These are phyloP conservation scores for Coelopa pilipes DNA, from an alignment of 2,888 invertebrate genomes.

Conservation along the genomic window DNA sequence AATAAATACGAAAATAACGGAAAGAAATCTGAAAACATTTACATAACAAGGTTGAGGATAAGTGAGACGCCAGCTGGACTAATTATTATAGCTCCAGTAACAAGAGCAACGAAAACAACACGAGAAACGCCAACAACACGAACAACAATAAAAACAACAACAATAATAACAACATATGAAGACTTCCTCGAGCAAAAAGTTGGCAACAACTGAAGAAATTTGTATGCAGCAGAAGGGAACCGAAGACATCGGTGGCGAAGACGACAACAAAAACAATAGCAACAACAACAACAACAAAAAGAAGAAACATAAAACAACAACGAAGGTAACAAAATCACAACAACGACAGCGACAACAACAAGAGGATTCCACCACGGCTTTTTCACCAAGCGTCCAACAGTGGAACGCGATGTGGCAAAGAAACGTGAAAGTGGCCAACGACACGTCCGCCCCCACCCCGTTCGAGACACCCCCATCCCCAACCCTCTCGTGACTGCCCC, in stretches of 20 bases:
- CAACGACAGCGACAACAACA: too few relatives aligned
- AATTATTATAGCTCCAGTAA: background rate
- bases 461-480: too few relatives aligned
- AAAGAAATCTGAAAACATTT: slow-evolving; percentile 38
- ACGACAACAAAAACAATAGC: background rate
- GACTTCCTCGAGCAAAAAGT: background rate
- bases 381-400: background rate
- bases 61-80: background rate
- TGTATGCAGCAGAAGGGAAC: background rate
- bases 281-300: background rate
- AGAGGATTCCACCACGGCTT: too few relatives aligned
- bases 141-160: too few relatives aligned
- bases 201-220: background rate
- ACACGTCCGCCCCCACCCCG: background rate
- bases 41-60: slow-evolving; percentile 58
- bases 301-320: too few relatives aligned
- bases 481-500: too few relatives aligned
- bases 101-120: background rate
- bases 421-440: slow-evolving; percentile 19
- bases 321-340: too few relatives aligned
- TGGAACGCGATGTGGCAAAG: background rate
- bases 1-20: background rate
- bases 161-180: background rate
- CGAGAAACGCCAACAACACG: too few relatives aligned
- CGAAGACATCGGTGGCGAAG: too few relatives aligned